Conservation (phyloP, 2,888 invertebrate species). For the Pachliopta kotzebuea region DNA sequence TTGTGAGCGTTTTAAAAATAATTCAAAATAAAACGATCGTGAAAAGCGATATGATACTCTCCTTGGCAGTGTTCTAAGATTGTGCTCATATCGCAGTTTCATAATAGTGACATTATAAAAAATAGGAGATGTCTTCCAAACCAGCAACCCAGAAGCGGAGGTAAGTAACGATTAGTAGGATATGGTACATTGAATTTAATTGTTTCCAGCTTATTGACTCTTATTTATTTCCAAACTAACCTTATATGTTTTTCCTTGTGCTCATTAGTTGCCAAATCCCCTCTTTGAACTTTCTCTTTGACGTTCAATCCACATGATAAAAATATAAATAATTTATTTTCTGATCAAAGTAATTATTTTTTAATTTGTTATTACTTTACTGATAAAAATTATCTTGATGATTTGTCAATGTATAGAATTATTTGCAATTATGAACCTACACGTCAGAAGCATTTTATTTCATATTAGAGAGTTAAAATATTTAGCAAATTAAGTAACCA, state of each 20-base stretch:
- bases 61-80: slow-evolving; percentile 81
- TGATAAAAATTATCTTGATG: too few species aligned
- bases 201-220: slow-evolving; percentile 24
- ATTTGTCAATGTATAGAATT: not conserved
- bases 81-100: slow-evolving; percentile 76
- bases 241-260: slow-evolving; percentile 30
- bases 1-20: slow-evolving; percentile 51
- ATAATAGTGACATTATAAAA: slow-evolving; percentile 60
- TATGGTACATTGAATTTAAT: not conserved
- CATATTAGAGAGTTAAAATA: not conserved
- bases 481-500: not conserved
- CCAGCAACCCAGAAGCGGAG: slow-evolving; percentile 86
- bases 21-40: slow-evolving; percentile 50
- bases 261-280: slow-evolving; percentile 30
- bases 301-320: slow-evolving; percentile 22
- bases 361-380: too few species aligned
- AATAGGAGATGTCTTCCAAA: slow-evolving; percentile 72
- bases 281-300: slow-evolving; percentile 37
- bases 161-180: slow-evolving; percentile 60
- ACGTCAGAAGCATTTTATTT: not conserved
- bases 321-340: not conserved
- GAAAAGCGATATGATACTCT: slow-evolving; percentile 76
- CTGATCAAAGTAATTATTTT: not conserved
- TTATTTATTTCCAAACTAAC: slow-evolving; percentile 24
- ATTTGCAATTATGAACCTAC: not conserved